Percentiles rank a stretch among this genome's conserved stretches.
Evolutionary conservation across 1,140 invertebrate species (phyloP).

Genomic region (Atta cephalotes): DNA sequence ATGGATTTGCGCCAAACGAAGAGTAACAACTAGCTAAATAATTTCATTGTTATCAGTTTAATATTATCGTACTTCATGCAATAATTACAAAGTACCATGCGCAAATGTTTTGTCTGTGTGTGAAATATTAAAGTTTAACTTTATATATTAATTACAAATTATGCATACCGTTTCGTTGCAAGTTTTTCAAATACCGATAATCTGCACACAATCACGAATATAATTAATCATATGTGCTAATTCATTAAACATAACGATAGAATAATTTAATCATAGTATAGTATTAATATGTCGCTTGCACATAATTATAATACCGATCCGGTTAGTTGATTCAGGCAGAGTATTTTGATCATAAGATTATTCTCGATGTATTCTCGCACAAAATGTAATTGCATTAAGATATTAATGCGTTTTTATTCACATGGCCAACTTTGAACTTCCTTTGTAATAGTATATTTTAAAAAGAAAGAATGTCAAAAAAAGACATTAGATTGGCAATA

Average conservation of each 20-base stretch:
- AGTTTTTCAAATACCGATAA: background rate
- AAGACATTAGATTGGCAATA: background rate
- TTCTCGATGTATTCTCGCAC: background rate
- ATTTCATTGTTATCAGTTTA: slow-evolving; percentile 73
- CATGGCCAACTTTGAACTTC: background rate
- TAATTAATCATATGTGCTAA: slow-evolving; percentile 6
- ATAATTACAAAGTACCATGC: slow-evolving; percentile 55
- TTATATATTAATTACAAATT: slow-evolving; percentile 24
- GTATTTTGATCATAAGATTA: background rate
- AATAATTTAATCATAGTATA: background rate
- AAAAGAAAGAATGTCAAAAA: background rate
- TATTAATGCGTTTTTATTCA: background rate
- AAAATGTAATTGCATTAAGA: background rate
- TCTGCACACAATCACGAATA: background rate
- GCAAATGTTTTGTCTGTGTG: slow-evolving; percentile 34
- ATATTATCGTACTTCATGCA: slow-evolving; percentile 62
- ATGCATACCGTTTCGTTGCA: background rate
- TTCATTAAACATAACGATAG: background rate
- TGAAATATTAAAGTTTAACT: slow-evolving; percentile 42
- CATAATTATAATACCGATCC: background rate
- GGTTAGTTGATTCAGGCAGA: background rate
- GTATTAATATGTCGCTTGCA: background rate
- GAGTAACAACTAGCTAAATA: slow-evolving; percentile 72
- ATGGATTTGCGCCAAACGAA: slow-evolving; percentile 67
- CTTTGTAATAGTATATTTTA: background rate